Base-by-base conservation (phyloP, 2,888 invertebrate species). In the Ectobius pallidus region DNA sequence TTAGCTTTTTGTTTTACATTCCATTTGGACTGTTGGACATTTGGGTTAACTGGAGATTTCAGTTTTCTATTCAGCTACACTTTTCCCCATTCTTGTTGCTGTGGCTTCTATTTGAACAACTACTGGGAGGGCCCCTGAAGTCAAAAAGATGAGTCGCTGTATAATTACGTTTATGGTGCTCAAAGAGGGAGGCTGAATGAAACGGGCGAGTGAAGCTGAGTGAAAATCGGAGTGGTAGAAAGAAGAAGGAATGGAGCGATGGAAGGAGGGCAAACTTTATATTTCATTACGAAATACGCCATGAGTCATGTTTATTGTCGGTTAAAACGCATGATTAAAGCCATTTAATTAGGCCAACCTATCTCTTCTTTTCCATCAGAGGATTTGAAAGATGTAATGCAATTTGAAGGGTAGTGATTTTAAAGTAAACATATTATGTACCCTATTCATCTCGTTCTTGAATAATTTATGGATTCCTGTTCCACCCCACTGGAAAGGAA, bases 111-210 rank as follows among this genome's bases (percentile, higher is more conserved):
- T 65, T 65, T 65, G 65, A 44, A 65, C 65, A 39, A 27, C 39
- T 20, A 16, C 18, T 44, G 46, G 65, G 20, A 65, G 65, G 27
- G 65, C 46, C 65, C 65, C 30, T 25, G n/a, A 65, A 65, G 65
- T 65, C 65, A 65, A 65, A 65, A 65, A 65, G 65, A 65, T 65
- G 65, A 65, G 65, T 30, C 27, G 65, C 42, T 22, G 11, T 46
- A 46, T 65, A 65, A 65, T 65, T 65, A 65, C 46, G 65, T 65
- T 44, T 65, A 65, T 65, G 46, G 46, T 65, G n/a, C 44, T 46
- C 46, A 44, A 65, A 65, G 44, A 65, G 65, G 46, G 46, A 46
- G 46, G 7, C 25, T 27, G 65, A 65, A 65, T 44, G 22, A 65
- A 46, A 39, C 30, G 27, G 46, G 27, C 27, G 46, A 42, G 32